These are phyloP conservation scores for Malacoraja senta DNA, from an alignment of 2,797 vertebrate species.

Conservation along the genomic window DNA sequence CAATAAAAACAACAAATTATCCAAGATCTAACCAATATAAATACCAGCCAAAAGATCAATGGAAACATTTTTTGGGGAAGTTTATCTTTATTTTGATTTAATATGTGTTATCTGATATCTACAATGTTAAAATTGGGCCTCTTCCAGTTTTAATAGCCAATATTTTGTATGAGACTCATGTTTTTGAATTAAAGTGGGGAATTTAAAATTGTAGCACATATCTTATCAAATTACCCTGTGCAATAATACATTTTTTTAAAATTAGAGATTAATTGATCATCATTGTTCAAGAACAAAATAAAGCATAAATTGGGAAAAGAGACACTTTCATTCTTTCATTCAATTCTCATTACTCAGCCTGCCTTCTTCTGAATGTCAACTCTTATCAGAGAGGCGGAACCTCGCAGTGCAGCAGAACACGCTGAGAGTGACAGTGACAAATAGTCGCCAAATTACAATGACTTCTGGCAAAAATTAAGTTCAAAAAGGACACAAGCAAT, in stretches of 20 bases:
- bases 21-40: conserved; percentile 6
- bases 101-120: background rate
- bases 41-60: background rate
- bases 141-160: background rate
- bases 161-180: background rate
- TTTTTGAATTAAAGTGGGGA: background rate
- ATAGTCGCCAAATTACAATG: conserved; percentile 65
- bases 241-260: background rate
- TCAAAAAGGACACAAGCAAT: conserved; percentile 41
- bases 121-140: background rate
- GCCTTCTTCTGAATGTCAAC: conserved; percentile 62
- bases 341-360: conserved; percentile 59
- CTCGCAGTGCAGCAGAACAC: conserved; percentile 54
- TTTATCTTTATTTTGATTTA: background rate
- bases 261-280: conserved; percentile 27
- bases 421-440: conserved; percentile 68
- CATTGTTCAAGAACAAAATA: background rate
- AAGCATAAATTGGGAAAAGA: background rate
- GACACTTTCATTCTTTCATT: conserved; percentile 49
- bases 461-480: conserved; percentile 43
- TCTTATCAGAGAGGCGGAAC: conserved; percentile 56
- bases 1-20: conserved; percentile 22
- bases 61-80: background rate
- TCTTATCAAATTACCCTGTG: background rate
- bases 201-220: background rate